Evolutionary conservation across 2,797 vertebrate genomes (phyloP).

Genomic region (Amazona ochrocephala): DNA sequence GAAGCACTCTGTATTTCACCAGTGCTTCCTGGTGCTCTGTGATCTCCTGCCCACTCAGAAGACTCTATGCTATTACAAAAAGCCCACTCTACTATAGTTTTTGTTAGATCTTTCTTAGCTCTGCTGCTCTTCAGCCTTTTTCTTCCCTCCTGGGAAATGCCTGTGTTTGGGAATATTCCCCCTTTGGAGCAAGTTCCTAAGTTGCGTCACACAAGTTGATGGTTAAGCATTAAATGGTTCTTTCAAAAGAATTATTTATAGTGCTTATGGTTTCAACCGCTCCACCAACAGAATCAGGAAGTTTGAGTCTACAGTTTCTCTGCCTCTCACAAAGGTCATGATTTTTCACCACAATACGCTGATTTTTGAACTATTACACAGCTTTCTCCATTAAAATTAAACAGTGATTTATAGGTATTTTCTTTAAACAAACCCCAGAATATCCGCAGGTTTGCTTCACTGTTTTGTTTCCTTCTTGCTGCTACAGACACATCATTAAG

Average conservation of each 20-base stretch:
- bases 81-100: conserved; percentile 30
- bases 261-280: neutral
- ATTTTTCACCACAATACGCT: neutral
- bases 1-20: conserved; percentile 25
- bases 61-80: conserved; percentile 23
- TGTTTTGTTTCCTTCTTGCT: neutral
- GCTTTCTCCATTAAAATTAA: neutral
- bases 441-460: neutral
- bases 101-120: conserved; percentile 46
- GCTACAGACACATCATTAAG: neutral
- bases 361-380: neutral
- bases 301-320: neutral
- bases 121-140: conserved; percentile 13
- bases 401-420: neutral
- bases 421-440: neutral
- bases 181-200: conserved; percentile 34
- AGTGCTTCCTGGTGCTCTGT: conserved; percentile 20
- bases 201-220: neutral
- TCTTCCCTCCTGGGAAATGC: conserved; percentile 28
- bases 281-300: conserved; percentile 9
- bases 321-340: neutral
- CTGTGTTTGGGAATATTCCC: conserved; percentile 55
- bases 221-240: conserved; percentile 10
- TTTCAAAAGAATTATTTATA: conserved; percentile 45
- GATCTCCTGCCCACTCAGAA: conserved; percentile 45